Base-by-base conservation (phyloP, 2,113 vertebrate genomes). In the Octodon degus region DNA sequence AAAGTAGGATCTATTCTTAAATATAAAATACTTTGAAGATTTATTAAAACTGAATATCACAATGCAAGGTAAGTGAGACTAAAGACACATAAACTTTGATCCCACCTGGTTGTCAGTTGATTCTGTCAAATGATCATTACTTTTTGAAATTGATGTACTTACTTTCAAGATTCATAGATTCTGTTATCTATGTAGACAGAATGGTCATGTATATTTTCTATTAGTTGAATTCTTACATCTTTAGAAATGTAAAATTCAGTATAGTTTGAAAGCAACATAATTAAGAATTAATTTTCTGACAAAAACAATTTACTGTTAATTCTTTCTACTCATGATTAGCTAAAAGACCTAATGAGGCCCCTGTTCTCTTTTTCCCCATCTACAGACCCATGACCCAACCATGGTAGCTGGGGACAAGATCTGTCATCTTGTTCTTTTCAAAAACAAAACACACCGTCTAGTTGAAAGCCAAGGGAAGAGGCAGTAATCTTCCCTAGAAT, bases 261-360 rank as follows among this genome's bases (percentile, higher is more conserved):
- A 98, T 99, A 99, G 98, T 99, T 99, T 99, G 99, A 98, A 99
- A 99, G 98, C 98, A 99, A 99, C 99, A 99, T 99, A 99, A 99
- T 99, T 99, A 99, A 99, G 99, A 98, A 98, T 98, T 98, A 98
- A 98, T 98, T 98, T 99, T 99, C 98, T 99, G 99, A 99, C 98
- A 99, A 99, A 99, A 43, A 43, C n/a, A 43, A 43, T 43, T 43
- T 43, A 43, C 6, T 43, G 43, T 43, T 43, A 43, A 43, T 24
- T 13, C 22, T 76, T 43, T 76, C 40, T 76, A 14, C 22, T 27
- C 74, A 13, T 24, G 12, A 76, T 76, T 43, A 47, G 11, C 20
- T 27, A 47, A 25, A 25, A 76, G 37, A 47, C 40, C 40, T 76
- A 76, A 14, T 27, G 74, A 76, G 24, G 40, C 10, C 40, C 24